phyloP scores from a whole-genome alignment of 2,888 invertebrate species.

The Meteorus colon region DNA sequence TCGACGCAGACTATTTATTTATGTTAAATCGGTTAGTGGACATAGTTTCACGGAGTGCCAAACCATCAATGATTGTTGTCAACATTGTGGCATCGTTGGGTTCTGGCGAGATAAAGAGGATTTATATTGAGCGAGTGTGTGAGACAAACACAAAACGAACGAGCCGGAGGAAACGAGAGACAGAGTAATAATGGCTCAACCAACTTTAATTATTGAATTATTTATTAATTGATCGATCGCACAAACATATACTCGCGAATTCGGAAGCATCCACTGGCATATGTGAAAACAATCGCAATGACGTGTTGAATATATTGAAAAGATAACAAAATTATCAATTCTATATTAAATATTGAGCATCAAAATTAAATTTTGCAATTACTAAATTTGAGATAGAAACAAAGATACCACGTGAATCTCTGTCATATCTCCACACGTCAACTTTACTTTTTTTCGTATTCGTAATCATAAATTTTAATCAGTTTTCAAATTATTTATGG shows the following conservation, averaged over 20 bases:
- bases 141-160: not conserved
- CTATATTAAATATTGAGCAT: not conserved
- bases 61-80: conserved; percentile 25
- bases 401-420: too few relatives aligned
- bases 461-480: not conserved
- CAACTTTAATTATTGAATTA: conserved; percentile 13
- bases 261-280: not conserved
- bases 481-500: not conserved
- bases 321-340: not conserved
- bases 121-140: not conserved
- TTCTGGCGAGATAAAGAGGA: conserved; percentile 30
- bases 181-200: not conserved
- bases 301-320: not conserved
- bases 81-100: conserved; percentile 22
- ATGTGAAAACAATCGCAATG: not conserved
- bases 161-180: not conserved
- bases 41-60: conserved; percentile 24
- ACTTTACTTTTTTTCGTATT: not conserved
- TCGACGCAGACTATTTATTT: not conserved
- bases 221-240: conserved; percentile 25
- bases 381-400: not conserved
- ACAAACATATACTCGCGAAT: not conserved
- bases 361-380: not conserved
- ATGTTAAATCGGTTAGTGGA: conserved; percentile 8
- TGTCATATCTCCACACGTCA: too few relatives aligned